Conservation (phyloP, 2,888 invertebrate species). For the Acleris emargana region DNA sequence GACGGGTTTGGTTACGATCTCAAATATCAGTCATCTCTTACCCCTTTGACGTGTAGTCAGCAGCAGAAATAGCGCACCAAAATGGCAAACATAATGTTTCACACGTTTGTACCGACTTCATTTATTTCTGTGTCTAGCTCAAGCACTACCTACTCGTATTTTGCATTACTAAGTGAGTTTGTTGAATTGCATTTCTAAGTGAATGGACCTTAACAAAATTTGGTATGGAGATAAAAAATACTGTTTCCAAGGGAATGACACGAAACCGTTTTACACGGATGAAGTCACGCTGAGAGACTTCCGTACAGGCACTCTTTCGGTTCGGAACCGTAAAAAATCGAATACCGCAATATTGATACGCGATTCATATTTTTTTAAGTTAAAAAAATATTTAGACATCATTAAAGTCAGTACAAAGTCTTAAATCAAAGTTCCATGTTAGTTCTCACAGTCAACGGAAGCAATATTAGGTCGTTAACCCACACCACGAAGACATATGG, state of each 20-base stretch:
- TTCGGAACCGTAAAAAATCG: too few species aligned
- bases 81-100: too few species aligned
- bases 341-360: too few species aligned
- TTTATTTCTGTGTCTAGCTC: too few species aligned
- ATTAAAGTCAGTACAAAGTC: conserved; percentile 7
- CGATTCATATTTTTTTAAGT: conserved; percentile 4
- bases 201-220: too few species aligned
- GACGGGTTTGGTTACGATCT: conserved; percentile 61
- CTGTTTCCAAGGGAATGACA: too few species aligned
- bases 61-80: too few species aligned
- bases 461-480: conserved; percentile 41
- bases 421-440: conserved; percentile 35
- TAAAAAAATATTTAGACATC: conserved; percentile 10
- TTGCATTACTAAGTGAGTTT: not conserved
- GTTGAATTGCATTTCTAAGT: not conserved
- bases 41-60: not conserved
- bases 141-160: not conserved
- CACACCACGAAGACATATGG: conserved; percentile 32
- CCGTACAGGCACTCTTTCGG: too few species aligned
- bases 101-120: too few species aligned
- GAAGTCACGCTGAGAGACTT: too few species aligned
- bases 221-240: too few species aligned
- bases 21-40: conserved; percentile 24
- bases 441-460: conserved; percentile 45
- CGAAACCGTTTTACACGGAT: too few species aligned